These are phyloP conservation scores for Chrysochloris asiatica DNA, from an alignment of 2,113 vertebrate genomes.

Conservation along the genomic window DNA sequence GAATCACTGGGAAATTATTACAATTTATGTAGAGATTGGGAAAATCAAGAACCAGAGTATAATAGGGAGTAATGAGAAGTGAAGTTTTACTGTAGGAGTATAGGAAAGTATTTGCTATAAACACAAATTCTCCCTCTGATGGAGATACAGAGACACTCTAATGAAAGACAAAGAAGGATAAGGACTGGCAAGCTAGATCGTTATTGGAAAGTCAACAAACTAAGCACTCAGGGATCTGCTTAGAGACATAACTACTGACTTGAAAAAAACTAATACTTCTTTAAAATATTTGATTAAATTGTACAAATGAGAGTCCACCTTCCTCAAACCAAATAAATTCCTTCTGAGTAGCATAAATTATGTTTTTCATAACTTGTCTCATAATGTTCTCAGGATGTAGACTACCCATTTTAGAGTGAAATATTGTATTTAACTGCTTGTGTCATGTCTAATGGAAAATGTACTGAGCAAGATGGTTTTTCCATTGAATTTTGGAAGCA, in stretches of 20 bases:
- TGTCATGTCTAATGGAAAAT: not conserved
- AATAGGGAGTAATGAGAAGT: conserved; percentile 11
- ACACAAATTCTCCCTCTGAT: not conserved
- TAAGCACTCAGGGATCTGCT: not conserved
- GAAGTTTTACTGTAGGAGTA: not conserved
- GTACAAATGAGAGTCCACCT: conserved; percentile 32
- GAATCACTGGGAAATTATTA: not conserved
- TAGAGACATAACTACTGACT: not conserved
- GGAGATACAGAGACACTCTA: not conserved
- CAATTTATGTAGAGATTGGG: not conserved
- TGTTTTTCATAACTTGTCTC: not conserved
- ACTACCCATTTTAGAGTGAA: not conserved
- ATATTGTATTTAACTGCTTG: not conserved
- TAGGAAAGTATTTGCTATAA: conserved; percentile 19
- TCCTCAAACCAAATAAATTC: conserved; percentile 41
- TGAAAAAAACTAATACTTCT: conserved; percentile 58
- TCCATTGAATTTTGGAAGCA: conserved; percentile 12
- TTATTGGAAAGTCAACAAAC: conserved; percentile 51
- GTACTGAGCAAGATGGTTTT: not conserved
- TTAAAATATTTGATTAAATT: conserved; percentile 65
- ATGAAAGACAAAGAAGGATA: not conserved
- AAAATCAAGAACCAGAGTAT: not conserved
- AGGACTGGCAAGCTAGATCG: not conserved
- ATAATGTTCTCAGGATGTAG: not conserved
- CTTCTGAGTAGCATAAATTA: not conserved